Conservation (phyloP, 2,113 vertebrate genomes). For the Dromaius novaehollandiae region DNA sequence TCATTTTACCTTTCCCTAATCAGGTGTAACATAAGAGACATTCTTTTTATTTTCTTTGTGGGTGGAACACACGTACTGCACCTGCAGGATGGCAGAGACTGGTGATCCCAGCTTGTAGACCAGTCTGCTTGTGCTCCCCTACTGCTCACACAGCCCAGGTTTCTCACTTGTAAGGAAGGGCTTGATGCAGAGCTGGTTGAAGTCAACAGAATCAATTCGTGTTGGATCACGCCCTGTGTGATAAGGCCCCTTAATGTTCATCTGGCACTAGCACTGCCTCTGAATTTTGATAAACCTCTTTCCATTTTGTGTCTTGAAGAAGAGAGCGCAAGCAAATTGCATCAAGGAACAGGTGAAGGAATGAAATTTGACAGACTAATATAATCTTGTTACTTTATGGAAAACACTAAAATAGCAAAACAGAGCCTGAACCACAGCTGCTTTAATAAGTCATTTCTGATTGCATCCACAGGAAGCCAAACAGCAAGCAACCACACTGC, state of each 20-base stretch:
- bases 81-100: fast-evolving
- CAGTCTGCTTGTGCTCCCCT: neutral
- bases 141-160: neutral
- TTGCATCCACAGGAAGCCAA: conserved; percentile 5
- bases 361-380: neutral
- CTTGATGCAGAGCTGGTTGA: neutral
- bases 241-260: neutral
- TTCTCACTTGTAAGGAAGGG: neutral
- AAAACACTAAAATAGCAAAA: neutral
- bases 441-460: conserved; percentile 30
- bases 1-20: neutral
- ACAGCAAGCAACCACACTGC: conserved; percentile 12
- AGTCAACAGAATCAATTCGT: neutral
- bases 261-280: neutral
- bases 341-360: neutral
- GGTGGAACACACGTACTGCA: neutral
- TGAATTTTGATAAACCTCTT: neutral
- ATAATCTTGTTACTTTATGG: neutral
- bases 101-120: neutral
- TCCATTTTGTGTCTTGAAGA: neutral
- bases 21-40: neutral
- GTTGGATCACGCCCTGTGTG: neutral
- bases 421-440: neutral
- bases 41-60: neutral
- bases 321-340: neutral